A percentile compares a stretch with the other conserved stretches of the same genome.
phyloP scores from a whole-genome alignment of 2,113 vertebrate species.

The Esox niger region DNA sequence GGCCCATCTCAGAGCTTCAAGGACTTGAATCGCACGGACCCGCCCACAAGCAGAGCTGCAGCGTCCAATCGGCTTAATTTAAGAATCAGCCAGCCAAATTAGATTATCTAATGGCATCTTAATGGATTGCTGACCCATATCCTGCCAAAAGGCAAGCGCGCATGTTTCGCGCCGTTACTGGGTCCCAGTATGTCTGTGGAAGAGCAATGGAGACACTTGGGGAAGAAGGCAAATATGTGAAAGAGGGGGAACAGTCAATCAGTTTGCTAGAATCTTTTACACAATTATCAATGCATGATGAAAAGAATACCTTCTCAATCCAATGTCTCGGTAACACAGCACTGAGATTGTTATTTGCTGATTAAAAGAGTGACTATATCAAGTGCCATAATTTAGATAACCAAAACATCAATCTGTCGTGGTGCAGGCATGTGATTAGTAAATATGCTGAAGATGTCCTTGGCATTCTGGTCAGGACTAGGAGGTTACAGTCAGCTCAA shows the following conservation, averaged over 20 bases:
- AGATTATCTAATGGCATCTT: slow-evolving; percentile 99
- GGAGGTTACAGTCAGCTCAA: background rate
- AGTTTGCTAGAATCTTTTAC: too few relatives aligned
- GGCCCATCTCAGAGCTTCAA: slow-evolving; percentile 38
- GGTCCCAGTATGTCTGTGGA: slow-evolving; percentile 65
- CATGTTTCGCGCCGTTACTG: slow-evolving; percentile 85
- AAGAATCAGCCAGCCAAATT: slow-evolving; percentile 95
- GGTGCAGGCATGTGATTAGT: too few relatives aligned
- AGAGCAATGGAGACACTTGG: too few relatives aligned
- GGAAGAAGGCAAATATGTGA: too few relatives aligned
- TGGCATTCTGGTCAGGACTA: background rate
- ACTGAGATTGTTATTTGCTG: too few relatives aligned
- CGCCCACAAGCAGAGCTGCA: slow-evolving; percentile 80
- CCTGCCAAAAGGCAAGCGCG: slow-evolving; percentile 88
- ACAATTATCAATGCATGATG: too few relatives aligned
- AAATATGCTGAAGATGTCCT: background rate
- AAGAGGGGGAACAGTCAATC: too few relatives aligned
- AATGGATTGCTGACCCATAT: slow-evolving; percentile 99
- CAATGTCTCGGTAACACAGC: too few relatives aligned
- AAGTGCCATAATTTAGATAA: too few relatives aligned
- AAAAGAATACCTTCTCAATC: too few relatives aligned
- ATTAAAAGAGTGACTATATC: too few relatives aligned
- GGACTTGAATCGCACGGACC: slow-evolving; percentile 53
- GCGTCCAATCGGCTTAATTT: slow-evolving; percentile 87
- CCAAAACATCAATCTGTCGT: too few relatives aligned